Evolutionary conservation across 2,797 vertebrate species (phyloP).

Genomic region (Eospalax fontanierii): DNA sequence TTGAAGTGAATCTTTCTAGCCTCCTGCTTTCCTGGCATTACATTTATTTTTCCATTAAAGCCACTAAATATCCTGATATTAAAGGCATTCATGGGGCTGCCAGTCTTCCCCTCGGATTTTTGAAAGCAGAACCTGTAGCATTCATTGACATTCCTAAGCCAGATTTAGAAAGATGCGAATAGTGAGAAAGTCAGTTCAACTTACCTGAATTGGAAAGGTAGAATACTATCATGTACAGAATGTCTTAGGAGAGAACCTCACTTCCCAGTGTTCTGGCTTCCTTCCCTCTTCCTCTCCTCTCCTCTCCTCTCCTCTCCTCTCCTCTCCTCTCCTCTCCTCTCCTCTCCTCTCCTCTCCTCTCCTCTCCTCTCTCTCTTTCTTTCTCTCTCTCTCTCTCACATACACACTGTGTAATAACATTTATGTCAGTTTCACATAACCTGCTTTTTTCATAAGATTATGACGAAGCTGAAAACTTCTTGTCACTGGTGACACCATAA

Average conservation of each 20-base stretch:
- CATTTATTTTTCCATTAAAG: conserved; percentile 7
- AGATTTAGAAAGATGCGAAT: not conserved
- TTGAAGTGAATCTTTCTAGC: not conserved
- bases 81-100: not conserved
- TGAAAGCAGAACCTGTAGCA: not conserved
- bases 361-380: too few relatives aligned
- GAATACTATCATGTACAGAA: not conserved
- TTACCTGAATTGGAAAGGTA: not conserved
- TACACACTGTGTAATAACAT: not conserved
- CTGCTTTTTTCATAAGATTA: not conserved
- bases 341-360: too few relatives aligned
- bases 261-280: too few relatives aligned
- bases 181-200: not conserved
- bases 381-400: too few relatives aligned
- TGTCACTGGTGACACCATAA: not conserved
- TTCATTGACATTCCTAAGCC: not conserved
- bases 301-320: too few relatives aligned
- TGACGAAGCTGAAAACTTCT: too few relatives aligned
- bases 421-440: not conserved
- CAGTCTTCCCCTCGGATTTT: not conserved
- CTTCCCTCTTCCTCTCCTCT: not conserved
- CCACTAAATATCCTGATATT: not conserved
- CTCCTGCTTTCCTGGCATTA: not conserved
- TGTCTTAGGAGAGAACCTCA: not conserved
- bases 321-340: too few relatives aligned